Conservation (phyloP, 2,797 vertebrate genomes). For the Sibirionetta formosa region DNA sequence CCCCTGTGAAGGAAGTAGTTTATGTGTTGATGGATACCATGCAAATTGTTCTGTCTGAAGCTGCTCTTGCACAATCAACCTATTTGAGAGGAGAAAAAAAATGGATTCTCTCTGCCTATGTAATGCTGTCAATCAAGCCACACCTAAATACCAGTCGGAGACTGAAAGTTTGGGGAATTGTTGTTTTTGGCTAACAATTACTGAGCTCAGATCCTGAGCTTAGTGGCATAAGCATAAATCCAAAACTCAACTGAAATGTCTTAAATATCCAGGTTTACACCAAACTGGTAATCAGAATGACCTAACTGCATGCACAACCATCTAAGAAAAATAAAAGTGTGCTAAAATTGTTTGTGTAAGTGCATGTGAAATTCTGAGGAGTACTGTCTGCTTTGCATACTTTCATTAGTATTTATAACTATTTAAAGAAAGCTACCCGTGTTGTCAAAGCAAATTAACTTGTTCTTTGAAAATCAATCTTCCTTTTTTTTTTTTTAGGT, state of each 20-base stretch:
- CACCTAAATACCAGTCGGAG: slow-evolving; percentile 68
- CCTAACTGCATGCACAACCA: background rate
- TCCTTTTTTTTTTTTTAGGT: slow-evolving; percentile 52
- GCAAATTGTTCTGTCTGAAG: slow-evolving; percentile 68
- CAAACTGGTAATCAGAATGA: background rate
- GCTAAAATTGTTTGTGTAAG: slow-evolving; percentile 16
- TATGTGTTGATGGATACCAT: slow-evolving; percentile 62
- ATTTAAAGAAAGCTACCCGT: slow-evolving; percentile 60
- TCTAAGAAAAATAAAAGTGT: background rate
- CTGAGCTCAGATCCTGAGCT: slow-evolving; percentile 13
- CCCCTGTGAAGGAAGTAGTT: slow-evolving; percentile 45
- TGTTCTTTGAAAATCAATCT: slow-evolving; percentile 78
- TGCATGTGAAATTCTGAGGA: slow-evolving; percentile 7
- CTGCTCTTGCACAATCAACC: slow-evolving; percentile 47
- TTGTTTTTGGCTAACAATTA: slow-evolving; percentile 47
- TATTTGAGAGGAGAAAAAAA: slow-evolving; percentile 14
- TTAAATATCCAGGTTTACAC: background rate
- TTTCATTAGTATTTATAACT: slow-evolving; percentile 57
- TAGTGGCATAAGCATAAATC: background rate
- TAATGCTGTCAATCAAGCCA: slow-evolving; percentile 53
- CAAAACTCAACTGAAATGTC: background rate
- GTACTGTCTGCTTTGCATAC: slow-evolving; percentile 37
- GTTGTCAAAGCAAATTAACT: slow-evolving; percentile 80
- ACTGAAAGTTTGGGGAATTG: slow-evolving; percentile 42
- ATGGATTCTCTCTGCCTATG: slow-evolving; percentile 16